Base-by-base conservation (phyloP, 1,140 invertebrate species). In the Diuraphis noxia region DNA sequence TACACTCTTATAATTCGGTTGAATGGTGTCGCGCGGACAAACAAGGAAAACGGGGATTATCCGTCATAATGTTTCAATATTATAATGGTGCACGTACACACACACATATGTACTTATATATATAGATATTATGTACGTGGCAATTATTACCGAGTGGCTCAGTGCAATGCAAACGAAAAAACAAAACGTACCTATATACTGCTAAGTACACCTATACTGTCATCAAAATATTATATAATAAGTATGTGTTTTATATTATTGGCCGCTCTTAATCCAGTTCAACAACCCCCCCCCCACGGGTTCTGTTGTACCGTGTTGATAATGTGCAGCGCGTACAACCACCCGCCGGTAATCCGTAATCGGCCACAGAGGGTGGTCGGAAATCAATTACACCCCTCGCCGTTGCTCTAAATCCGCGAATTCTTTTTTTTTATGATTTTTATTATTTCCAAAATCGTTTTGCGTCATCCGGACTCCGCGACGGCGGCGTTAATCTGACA, bases 321-420 rank as follows among this genome's bases (percentile, higher is more conserved):
- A 72, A 72, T 72, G 56, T 72, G 56, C 56, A n/a, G 34, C 46
- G 85, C 21, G 43, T 56, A 34, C 49, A 19, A 89, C 41, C 88
- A 21, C 63, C 88, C 88, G 40, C 63, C n/a, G 63, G 63, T 89
- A 89, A 89, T 89, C 88, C 88, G 52, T 89, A 89, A 89, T 89
- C 63, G 41, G 72, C 88, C 88, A 19, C 88, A 79, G 88, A 79
- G 88, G 88, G 88, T 89, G 88, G 88, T 79, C 88, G 63, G 82
- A 84, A 84, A 84, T 84, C 82, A 84, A 84, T 84, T 41, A 84
- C 41, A 34, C 82, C 82, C 25, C n/a, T 34, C 30, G 38, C 82
- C 36, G 2, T 0, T 9, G n/a, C 40, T 84, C 25, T 43, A 34
- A 34, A 84, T 84, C 41, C 40, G 40, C 82, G 41, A 84, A n/a